A percentile compares a stretch with the other conserved stretches of the same genome.
Evolutionary conservation across 2,888 invertebrate species (phyloP).

Genomic region (Campoplex nolae): DNA sequence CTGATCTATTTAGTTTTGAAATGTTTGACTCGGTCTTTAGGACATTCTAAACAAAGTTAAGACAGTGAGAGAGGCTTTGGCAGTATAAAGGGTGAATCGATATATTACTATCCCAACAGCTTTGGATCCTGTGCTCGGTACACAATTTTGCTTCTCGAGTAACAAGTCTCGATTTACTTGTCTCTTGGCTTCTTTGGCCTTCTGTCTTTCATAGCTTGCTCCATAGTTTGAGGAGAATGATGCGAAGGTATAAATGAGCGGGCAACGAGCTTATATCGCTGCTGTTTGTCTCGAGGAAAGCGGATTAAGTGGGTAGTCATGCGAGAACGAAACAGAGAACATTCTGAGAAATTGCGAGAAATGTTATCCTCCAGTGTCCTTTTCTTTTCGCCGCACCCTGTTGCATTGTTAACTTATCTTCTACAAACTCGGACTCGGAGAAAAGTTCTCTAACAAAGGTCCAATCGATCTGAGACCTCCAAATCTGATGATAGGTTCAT

Average conservation of each 20-base stretch:
- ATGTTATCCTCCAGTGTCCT: constrained; percentile 15
- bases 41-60: neutral
- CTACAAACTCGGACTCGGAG: constrained; percentile 17
- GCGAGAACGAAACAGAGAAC: constrained; percentile 35
- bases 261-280: constrained; percentile 6
- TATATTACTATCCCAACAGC: constrained; percentile 31
- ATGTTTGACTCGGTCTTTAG: neutral
- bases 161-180: neutral
- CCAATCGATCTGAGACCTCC: neutral
- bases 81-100: neutral
- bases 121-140: constrained; percentile 52
- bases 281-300: constrained; percentile 63
- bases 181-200: neutral
- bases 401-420: constrained; percentile 30
- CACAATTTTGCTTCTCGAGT: constrained; percentile 44
- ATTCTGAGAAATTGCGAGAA: constrained; percentile 31
- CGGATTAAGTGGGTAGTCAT: constrained; percentile 57
- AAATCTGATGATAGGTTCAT: neutral
- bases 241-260: constrained; percentile 5
- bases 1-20: neutral
- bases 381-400: constrained; percentile 31
- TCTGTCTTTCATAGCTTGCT: neutral
- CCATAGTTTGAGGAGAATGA: neutral
- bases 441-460: constrained; percentile 8
- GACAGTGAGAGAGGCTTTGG: neutral